Conservation (phyloP, 2,888 invertebrate genomes). For the Drosophila emarginata region DNA sequence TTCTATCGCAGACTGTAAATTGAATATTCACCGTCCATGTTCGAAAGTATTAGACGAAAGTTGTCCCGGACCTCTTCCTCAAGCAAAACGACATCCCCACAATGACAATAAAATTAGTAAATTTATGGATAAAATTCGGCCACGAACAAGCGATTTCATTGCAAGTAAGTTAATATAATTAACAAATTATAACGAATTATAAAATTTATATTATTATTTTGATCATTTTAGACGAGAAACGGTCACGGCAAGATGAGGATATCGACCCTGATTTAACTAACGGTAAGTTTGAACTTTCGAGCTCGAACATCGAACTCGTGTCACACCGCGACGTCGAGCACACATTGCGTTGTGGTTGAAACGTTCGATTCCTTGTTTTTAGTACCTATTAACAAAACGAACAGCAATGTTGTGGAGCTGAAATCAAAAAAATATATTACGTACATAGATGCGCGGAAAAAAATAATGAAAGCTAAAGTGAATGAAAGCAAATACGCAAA, state of each 20-base stretch:
- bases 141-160: slow-evolving; percentile 78
- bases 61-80: slow-evolving; percentile 88
- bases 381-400: slow-evolving; percentile 6
- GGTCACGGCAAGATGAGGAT: slow-evolving; percentile 81
- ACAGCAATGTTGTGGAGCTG: background rate
- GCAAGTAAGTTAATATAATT: slow-evolving; percentile 63
- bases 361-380: slow-evolving; percentile 1
- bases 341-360: background rate
- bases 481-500: slow-evolving; percentile 11
- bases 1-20: slow-evolving; percentile 87
- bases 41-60: slow-evolving; percentile 90
- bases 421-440: slow-evolving; percentile 1
- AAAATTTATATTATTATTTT: background rate
- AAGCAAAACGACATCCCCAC: slow-evolving; percentile 83
- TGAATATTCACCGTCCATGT: slow-evolving; percentile 93
- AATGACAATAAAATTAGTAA: slow-evolving; percentile 88
- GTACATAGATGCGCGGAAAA: slow-evolving; percentile 2
- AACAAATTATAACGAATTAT: background rate
- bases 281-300: slow-evolving; percentile 71
- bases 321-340: background rate
- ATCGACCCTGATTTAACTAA: slow-evolving; percentile 76
- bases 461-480: slow-evolving; percentile 9
- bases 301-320: background rate
- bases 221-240: slow-evolving; percentile 69
- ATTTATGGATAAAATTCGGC: slow-evolving; percentile 87